Base-by-base conservation (phyloP, 2,113 vertebrate species). In the Burhinus oedicnemus region DNA sequence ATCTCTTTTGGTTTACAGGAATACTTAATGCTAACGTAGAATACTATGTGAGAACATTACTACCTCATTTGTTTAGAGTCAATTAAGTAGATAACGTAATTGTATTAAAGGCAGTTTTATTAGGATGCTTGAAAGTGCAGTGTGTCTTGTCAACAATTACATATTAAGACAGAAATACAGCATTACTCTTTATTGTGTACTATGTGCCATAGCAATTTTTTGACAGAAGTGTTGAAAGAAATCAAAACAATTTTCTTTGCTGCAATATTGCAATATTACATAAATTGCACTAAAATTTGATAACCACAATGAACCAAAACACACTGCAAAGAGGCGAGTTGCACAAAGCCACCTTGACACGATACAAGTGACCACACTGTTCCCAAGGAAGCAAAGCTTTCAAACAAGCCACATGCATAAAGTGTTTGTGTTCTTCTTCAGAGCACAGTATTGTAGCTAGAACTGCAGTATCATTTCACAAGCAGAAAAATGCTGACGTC, bases 141-240 rank as follows among this genome's bases (percentile, higher is more conserved):
- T n/a, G 36, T 76, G 71, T 93, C 65, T 94, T 89, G 36, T 92
- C 78, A 96, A 96, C 70, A 92, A 83, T 68, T 77, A 95, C 0
- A 4, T 74, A 77, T 68, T 86, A 92, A 95, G 89, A 96, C 93
- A 97, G 94, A 97, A 95, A 96, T 84, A 93, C 42, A 86, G 66
- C 96, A 96, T 95, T 97, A 71, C 21, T 94, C 69, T 98, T 98
- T 98, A 98, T 98, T 98, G 93, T 82, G 84, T 94, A 93, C 47
- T 93, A 94, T 93, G 94, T 93, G 94, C 90, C 87, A 92, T 58
- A 95, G 84, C 69, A 93, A 61, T 69, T 97, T 97, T 94, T 93
- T 97, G 81, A 97, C 95, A 98, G 90, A 97, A 95, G 91, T 94
- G 93, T 57, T 96, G 69, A 97, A 86, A 98, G 92, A 97, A 97